Conservation (phyloP, 2,113 vertebrate species). For the Felis catus region DNA sequence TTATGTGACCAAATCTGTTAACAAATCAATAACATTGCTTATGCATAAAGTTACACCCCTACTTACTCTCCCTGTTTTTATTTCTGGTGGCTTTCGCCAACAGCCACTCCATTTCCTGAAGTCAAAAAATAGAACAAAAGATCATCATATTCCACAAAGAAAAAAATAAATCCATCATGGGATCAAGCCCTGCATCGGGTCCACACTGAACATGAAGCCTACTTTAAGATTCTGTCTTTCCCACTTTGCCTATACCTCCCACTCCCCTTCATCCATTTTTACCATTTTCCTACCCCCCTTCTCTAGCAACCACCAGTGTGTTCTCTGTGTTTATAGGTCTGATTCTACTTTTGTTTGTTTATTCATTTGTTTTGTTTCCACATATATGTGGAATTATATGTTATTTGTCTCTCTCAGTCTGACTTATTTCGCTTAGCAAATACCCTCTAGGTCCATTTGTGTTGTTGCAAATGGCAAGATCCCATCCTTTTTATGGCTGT, state of each 20-base stretch:
- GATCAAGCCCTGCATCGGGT: no score
- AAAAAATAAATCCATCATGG: background rate
- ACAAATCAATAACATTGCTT: background rate
- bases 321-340: background rate
- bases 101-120: background rate
- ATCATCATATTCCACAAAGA: background rate
- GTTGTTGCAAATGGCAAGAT: background rate
- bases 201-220: no score
- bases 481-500: background rate
- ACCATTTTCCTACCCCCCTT: background rate
- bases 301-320: background rate
- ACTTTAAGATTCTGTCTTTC: no score
- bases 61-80: background rate
- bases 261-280: background rate
- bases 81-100: background rate
- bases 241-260: background rate
- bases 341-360: background rate
- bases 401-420: background rate
- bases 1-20: constrained; percentile 29
- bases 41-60: background rate
- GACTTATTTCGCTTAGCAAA: background rate
- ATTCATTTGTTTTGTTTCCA: background rate
- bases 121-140: background rate
- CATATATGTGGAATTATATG: background rate
- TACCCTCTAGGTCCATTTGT: background rate